These are phyloP conservation scores for Malaclemys terrapin DNA, from an alignment of 2,113 vertebrate species.

Conservation along the genomic window DNA sequence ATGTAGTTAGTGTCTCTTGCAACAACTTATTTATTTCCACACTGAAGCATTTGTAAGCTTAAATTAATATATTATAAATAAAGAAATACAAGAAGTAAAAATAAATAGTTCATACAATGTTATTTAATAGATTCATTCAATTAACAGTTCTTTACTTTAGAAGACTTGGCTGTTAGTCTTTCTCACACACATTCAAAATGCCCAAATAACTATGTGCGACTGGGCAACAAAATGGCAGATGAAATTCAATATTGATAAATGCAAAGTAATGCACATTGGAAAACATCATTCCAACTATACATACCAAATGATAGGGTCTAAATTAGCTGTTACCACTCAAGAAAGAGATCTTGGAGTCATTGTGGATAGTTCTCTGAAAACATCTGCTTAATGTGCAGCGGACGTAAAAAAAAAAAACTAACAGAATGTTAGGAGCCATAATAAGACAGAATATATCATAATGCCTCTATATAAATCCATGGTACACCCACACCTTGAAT, in stretches of 20 bases:
- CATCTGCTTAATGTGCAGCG: too few species aligned
- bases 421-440: too few species aligned
- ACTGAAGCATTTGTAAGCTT: constrained; percentile 7
- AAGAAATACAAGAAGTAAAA: neutral
- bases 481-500: neutral
- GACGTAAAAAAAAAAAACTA: too few species aligned
- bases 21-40: constrained; percentile 19
- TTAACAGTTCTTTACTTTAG: neutral
- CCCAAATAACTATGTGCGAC: too few species aligned
- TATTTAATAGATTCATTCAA: neutral
- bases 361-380: too few species aligned
- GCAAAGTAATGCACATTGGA: too few species aligned
- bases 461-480: neutral
- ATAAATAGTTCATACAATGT: neutral
- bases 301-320: too few species aligned
- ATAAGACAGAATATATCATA: neutral
- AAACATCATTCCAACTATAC: too few species aligned
- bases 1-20: neutral
- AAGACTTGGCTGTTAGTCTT: neutral
- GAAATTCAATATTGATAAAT: too few species aligned
- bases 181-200: neutral
- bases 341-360: too few species aligned
- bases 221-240: too few species aligned
- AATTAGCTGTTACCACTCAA: too few species aligned
- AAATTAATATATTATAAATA: constrained; percentile 28